These are phyloP conservation scores for Philereme vetulata DNA, from an alignment of 2,888 invertebrate species.

Conservation along the genomic window DNA sequence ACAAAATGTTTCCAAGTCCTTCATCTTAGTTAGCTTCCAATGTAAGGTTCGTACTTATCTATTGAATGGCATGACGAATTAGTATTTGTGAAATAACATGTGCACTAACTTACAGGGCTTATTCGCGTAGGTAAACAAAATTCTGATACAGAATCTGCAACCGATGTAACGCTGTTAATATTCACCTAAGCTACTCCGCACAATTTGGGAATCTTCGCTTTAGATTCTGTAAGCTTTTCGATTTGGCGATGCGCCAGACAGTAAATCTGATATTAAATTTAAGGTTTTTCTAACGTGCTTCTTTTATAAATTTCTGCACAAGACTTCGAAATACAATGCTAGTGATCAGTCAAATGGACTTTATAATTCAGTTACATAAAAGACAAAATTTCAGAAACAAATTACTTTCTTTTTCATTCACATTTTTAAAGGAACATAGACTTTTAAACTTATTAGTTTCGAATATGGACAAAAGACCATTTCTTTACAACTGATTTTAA, in stretches of 20 bases:
- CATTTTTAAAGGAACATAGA: neutral
- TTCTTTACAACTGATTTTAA: neutral
- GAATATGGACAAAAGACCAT: neutral
- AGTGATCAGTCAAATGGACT: neutral
- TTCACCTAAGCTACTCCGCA: constrained; percentile 14
- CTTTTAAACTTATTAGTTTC: neutral
- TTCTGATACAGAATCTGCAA: neutral
- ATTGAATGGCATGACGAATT: no score
- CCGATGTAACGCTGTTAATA: neutral
- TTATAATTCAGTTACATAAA: constrained; percentile 2
- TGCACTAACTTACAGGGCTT: neutral
- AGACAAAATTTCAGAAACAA: neutral
- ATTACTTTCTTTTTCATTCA: neutral
- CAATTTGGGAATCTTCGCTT: constrained; percentile 25
- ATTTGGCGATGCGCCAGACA: constrained; percentile 32
- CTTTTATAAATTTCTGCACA: constrained; percentile 8
- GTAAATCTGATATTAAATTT: constrained; percentile 30
- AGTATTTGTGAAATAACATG: neutral
- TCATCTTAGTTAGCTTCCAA: no score
- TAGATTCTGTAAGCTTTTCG: constrained; percentile 28
- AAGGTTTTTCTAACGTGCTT: constrained; percentile 25
- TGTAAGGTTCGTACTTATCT: no score
- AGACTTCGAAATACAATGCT: neutral
- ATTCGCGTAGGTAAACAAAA: neutral
- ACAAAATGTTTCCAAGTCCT: no score